Evolutionary conservation across 2,113 vertebrate genomes (phyloP).

Genomic region (Rafetus swinhoei): DNA sequence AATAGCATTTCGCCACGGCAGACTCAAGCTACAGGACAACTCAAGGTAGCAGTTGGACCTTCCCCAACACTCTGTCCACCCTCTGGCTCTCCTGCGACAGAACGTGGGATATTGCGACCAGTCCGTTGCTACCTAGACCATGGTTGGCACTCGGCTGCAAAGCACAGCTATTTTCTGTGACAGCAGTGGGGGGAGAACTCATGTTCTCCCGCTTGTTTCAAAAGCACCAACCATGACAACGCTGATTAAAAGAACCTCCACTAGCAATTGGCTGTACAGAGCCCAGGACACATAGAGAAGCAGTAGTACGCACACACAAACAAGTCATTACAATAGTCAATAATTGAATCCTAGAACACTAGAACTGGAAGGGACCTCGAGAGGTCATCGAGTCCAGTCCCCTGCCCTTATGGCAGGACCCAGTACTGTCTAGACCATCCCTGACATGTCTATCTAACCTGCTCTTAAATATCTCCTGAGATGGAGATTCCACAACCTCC

Average conservation of each 20-base stretch:
- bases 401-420: no score
- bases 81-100: neutral
- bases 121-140: neutral
- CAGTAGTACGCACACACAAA: neutral
- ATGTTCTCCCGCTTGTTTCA: neutral
- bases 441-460: no score
- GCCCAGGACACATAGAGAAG: neutral
- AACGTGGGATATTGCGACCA: neutral
- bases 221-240: neutral
- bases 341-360: no score
- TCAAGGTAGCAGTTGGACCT: neutral
- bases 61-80: neutral
- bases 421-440: no score
- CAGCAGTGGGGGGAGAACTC: neutral
- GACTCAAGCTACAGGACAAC: neutral
- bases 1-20: neutral
- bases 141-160: fast-evolving
- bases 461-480: no score
- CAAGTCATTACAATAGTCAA: neutral
- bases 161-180: neutral
- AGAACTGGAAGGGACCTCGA: no score
- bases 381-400: no score
- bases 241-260: neutral
- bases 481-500: no score
- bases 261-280: neutral